Evolutionary conservation across 2,797 vertebrate species (phyloP).

Genomic region (Lepilemur septentrionalis): DNA sequence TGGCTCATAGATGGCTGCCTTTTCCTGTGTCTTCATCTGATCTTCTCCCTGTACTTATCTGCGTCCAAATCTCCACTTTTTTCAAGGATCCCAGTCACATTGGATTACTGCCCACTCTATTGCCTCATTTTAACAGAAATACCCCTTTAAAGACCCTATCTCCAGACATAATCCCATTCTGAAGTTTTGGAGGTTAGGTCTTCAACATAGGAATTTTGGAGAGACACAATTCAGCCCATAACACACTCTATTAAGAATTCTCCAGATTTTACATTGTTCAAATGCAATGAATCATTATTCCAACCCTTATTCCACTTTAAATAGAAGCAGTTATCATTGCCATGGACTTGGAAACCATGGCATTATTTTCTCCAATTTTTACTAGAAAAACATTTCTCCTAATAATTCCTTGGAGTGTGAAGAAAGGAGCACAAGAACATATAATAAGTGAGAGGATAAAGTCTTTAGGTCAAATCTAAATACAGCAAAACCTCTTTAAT

Average conservation of each 20-base stretch:
- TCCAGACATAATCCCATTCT: neutral
- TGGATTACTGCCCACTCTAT: neutral
- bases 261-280: neutral
- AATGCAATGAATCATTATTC: neutral
- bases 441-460: neutral
- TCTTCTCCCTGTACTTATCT: neutral
- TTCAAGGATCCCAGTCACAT: neutral
- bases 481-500: slow-evolving; percentile 8
- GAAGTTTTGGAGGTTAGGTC: neutral
- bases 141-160: neutral
- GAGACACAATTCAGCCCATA: neutral
- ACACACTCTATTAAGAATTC: neutral
- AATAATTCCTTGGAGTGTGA: neutral
- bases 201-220: neutral
- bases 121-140: neutral
- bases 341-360: neutral
- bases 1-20: neutral
- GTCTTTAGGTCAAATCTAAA: slow-evolving; percentile 43
- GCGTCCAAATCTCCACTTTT: neutral
- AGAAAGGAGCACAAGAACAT: neutral
- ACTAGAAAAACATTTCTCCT: slow-evolving; percentile 21
- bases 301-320: neutral
- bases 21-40: neutral
- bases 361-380: neutral
- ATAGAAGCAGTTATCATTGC: neutral